Conservation (phyloP, 2,797 vertebrate genomes). For the Lepus townsendii region DNA sequence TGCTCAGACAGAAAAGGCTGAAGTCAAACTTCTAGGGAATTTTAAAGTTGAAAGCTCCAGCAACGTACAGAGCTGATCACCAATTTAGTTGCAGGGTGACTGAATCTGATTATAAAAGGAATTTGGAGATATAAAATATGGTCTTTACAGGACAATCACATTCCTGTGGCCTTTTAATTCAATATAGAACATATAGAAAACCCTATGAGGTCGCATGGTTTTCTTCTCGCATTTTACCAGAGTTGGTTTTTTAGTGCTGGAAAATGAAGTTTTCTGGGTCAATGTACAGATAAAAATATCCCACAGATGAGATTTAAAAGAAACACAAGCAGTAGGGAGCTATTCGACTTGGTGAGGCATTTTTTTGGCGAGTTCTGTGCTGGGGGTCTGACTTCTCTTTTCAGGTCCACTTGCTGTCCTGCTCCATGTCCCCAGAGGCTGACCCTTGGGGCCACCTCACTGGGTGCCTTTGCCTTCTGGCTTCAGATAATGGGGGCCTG, state of each 20-base stretch:
- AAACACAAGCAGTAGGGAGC: constrained; percentile 4
- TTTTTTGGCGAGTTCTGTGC: neutral
- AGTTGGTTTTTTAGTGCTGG: neutral
- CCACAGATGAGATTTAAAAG: constrained; percentile 33
- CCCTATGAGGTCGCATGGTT: neutral
- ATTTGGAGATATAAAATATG: constrained; percentile 57
- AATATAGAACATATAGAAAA: constrained; percentile 12
- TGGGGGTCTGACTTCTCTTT: neutral
- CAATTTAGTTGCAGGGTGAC: neutral
- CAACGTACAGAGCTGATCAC: neutral
- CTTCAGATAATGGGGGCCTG: neutral
- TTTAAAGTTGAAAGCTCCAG: neutral
- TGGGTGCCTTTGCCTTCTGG: neutral
- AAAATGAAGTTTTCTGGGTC: constrained; percentile 71
- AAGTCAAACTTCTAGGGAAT: neutral
- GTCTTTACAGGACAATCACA: constrained; percentile 21
- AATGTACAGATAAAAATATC: constrained; percentile 61
- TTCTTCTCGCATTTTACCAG: constrained; percentile 52
- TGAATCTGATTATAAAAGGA: neutral
- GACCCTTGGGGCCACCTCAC: neutral
- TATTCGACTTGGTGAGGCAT: neutral
- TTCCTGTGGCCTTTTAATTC: neutral
- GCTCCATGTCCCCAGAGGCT: neutral
- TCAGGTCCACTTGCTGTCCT: neutral
- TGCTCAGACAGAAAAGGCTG: neutral